phyloP scores from a whole-genome alignment of 2,113 vertebrate genomes.

The Perccottus glenii region DNA sequence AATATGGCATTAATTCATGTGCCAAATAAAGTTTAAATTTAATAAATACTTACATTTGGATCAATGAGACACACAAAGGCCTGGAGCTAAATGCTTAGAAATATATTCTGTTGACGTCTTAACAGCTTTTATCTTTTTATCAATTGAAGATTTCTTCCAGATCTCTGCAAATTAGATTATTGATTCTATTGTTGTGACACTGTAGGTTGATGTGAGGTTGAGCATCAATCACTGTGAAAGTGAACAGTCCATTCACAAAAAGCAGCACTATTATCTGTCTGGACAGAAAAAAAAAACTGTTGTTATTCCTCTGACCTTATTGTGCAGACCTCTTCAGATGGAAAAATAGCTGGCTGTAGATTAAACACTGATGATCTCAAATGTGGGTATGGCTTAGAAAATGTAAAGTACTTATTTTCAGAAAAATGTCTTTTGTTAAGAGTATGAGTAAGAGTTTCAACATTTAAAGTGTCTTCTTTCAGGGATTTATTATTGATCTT shows the following conservation, averaged over 20 bases:
- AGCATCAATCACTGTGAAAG: constrained; percentile 60
- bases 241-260: constrained; percentile 42
- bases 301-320: constrained; percentile 74
- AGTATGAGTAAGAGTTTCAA: constrained; percentile 3
- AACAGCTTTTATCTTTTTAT: constrained; percentile 45
- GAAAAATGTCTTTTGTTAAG: background rate
- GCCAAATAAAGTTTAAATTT: background rate
- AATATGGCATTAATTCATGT: background rate
- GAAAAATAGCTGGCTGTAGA: constrained; percentile 68
- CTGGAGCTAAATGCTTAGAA: background rate
- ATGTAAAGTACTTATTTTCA: constrained; percentile 17
- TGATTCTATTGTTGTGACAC: constrained; percentile 53
- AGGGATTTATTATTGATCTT: constrained; percentile 48
- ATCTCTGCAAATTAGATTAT: constrained; percentile 64
- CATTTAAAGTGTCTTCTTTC: constrained; percentile 37
- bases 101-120: constrained; percentile 39
- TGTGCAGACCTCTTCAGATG: constrained; percentile 65
- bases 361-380: constrained; percentile 65
- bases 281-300: constrained; percentile 51
- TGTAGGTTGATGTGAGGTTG: constrained; percentile 40
- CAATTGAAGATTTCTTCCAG: constrained; percentile 48
- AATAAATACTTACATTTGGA: background rate
- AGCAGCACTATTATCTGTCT: constrained; percentile 23
- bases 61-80: constrained; percentile 3
- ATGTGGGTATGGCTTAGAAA: constrained; percentile 30